phyloP scores from a whole-genome alignment of 2,113 vertebrate genomes.

The Oreochromis tanganicae region DNA sequence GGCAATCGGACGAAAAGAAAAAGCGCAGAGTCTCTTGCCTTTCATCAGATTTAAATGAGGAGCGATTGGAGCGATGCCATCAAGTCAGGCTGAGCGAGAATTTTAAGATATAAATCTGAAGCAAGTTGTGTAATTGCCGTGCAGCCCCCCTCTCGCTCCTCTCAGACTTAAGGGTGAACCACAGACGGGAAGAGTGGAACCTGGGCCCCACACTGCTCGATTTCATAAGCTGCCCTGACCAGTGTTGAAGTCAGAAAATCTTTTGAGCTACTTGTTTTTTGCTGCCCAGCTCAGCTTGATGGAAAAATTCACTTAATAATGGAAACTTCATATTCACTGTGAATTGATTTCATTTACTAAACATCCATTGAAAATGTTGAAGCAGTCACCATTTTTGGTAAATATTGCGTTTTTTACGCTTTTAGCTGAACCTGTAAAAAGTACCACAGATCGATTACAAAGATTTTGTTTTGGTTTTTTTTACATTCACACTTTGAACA shows the following conservation, averaged over 20 bases:
- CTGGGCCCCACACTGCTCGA: constrained; percentile 50
- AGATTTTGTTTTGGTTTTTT: fast-evolving
- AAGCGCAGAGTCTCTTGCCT: not conserved
- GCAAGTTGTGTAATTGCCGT: constrained; percentile 64
- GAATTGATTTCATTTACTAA: not conserved
- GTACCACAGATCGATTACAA: not conserved
- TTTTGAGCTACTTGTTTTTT: constrained; percentile 41
- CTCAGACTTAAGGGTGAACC: constrained; percentile 44
- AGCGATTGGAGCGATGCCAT: constrained; percentile 22
- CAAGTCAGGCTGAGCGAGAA: constrained; percentile 55
- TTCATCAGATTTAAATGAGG: constrained; percentile 9
- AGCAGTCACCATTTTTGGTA: not conserved
- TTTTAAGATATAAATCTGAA: constrained; percentile 46
- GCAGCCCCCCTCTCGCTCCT: constrained; percentile 1
- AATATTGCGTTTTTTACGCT: not conserved
- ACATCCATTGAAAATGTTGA: not conserved
- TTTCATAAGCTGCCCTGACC: constrained; percentile 47
- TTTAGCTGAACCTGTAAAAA: not conserved
- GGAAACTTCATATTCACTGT: constrained; percentile 9
- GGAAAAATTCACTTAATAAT: constrained; percentile 41
- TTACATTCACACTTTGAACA: not conserved
- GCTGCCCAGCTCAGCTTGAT: constrained; percentile 39
- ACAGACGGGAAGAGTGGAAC: constrained; percentile 54
- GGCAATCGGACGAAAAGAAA: not conserved
- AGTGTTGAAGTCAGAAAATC: constrained; percentile 37